Base-by-base conservation (phyloP, 2,888 invertebrate genomes). In the Pogonocherus hispidulus region DNA sequence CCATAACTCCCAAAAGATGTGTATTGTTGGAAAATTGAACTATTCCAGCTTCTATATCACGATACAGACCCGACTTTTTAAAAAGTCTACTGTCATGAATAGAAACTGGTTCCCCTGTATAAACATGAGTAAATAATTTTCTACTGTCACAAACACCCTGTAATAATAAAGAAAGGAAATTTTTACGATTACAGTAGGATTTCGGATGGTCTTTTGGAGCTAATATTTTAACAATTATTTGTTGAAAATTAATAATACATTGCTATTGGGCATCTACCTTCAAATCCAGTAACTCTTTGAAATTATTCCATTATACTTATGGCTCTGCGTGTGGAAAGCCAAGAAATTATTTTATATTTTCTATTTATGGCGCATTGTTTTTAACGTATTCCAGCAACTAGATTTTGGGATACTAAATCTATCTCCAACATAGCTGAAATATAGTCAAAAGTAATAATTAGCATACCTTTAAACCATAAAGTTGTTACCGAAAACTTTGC, bases 71-170 rank as follows among this genome's bases (percentile, higher is more conserved):
- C 19, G 75, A 75, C 64, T 67, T 70, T 32, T 66, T 32, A 64
- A 70, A 73, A 9, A 76, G 59, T 44, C 68, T 46, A 19, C 44
- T 41, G 46, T 75, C 75, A 59, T 75, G 75, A 19, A 74, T 62
- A 18, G 69, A 75, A 2, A 73, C 70, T 16, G 66, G 64, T 66
- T 74, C 73, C 19, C 74, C 76, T 41, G 71, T 63, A 67, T 71
- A 76, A 27, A 69, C 65, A 66, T 76, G 66, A 6, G 57, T 73
- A 51, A 76, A 74, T 41, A 70, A 60, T 55, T 66, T 71, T 54
- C 32, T 22, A 44, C 70, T 54, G 47, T 76, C 71, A 68, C 73
- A 74, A 8, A 74, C 68, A 27, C 60, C 75, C 63, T 74, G 73
- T 14, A 74, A 32, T 6, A 74, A 46, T 11, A 75, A 37, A 5